Conservation (phyloP, 2,888 invertebrate genomes). For the Trisateles emortualis region DNA sequence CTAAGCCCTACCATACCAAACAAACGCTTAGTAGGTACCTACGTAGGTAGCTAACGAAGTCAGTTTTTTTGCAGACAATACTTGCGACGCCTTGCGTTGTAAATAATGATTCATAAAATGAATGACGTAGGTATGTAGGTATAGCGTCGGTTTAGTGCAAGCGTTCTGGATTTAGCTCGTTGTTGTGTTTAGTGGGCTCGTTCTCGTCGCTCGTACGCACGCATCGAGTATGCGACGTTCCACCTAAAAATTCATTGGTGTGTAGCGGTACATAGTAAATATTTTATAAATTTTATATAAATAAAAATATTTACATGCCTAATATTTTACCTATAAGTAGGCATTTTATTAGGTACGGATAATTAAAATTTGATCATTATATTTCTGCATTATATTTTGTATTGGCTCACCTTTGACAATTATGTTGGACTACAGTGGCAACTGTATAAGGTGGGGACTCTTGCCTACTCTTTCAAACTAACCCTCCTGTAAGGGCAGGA, state of each 20-base stretch:
- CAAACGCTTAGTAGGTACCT: conserved; percentile 1
- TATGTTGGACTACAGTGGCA: not conserved
- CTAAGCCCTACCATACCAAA: not conserved
- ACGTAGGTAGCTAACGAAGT: not conserved
- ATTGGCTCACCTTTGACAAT: not conserved
- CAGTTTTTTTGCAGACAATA: not conserved
- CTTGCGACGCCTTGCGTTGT: conserved; percentile 12
- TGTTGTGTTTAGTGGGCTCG: conserved; percentile 59
- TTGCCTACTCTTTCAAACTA: not conserved
- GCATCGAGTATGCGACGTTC: conserved; percentile 51
- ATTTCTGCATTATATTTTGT: no score
- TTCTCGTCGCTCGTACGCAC: conserved; percentile 61
- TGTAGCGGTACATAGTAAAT: conserved; percentile 9
- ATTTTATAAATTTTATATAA: conserved; percentile 5
- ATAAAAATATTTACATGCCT: not conserved
- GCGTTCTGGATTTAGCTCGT: conserved; percentile 53
- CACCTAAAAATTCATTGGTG: conserved; percentile 13
- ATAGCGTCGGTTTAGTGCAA: conserved; percentile 53
- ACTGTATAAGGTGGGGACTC: conserved; percentile 5
- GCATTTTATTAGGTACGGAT: no score
- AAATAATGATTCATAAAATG: conserved; percentile 52
- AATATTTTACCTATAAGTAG: no score
- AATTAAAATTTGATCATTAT: no score
- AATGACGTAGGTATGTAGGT: conserved; percentile 49
- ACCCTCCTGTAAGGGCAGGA: conserved; percentile 44